Base-by-base conservation (phyloP, 1,140 invertebrate species). In the Eubasilissa regina region DNA sequence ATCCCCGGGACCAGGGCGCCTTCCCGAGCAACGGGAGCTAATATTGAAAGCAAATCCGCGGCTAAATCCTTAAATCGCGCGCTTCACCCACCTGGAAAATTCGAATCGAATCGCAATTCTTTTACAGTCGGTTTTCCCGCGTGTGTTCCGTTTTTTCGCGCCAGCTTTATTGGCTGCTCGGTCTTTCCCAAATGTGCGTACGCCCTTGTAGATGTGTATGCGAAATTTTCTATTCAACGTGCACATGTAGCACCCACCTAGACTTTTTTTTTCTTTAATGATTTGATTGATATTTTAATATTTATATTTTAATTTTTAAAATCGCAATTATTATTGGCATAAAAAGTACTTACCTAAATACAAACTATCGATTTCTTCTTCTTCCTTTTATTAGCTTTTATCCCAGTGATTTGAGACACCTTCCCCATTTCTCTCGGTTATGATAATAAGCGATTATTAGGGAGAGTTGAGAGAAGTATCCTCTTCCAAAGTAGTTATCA, bases 1-100 rank as follows among this genome's bases (percentile, higher is more conserved):
- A 35, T 84, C 85, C 85, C 84, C 84, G 51, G 47, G 4, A 11
- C 51, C 15, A 9, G 64, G 47, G 47, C 13, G n/a, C 17, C 68
- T 35, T 35, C 25, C 68, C 86, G 84, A 85, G 86, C 85, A 85
- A 85, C 86, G 86, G 85, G 84, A 86, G 87, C 87, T 89, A 89
- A 89, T 89, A 89, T 89, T 89, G 89, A 89, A 89, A 89, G 87
- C 88, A 89, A 89, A 89, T 89, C 89, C 89, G 87, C 86, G 86
- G 84, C 86, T 89, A 89, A 89, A 88, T 87, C 89, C 89, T 89
- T 89, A 89, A 89, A 89, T 88, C 89, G 87, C 86, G 85, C 84
- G 87, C 86, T 87, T 85, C 84, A 85, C 86, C 85, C 87, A 89
- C 88, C 89, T 89, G 88, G 86, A 87, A 88, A 87, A 86, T 87